Conservation (phyloP, 2,797 vertebrate species). For the Acrossocheilus fasciatus region DNA sequence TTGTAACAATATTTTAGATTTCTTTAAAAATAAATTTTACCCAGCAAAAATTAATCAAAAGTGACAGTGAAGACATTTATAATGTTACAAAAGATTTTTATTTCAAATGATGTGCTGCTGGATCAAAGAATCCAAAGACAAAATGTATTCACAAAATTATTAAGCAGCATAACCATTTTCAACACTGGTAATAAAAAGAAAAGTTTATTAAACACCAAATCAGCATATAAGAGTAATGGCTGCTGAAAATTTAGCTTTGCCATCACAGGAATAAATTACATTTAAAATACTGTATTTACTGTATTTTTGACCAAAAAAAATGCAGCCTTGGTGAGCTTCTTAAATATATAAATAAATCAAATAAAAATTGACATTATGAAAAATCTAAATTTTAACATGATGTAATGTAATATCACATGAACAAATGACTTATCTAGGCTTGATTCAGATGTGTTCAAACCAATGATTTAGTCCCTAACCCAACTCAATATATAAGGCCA, state of each 20-base stretch:
- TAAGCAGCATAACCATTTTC: background rate
- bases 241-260: background rate
- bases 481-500: background rate
- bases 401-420: background rate
- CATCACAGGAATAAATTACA: background rate
- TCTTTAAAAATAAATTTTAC: background rate
- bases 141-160: background rate
- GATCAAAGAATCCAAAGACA: background rate
- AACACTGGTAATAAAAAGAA: background rate
- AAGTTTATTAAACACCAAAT: background rate
- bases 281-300: background rate
- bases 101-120: background rate
- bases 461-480: background rate
- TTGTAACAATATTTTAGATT: background rate
- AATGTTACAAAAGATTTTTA: background rate
- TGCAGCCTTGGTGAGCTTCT: background rate
- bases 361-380: too few relatives aligned
- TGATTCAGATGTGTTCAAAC: background rate
- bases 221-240: background rate
- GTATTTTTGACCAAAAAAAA: conserved; percentile 6
- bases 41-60: background rate
- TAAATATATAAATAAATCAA: too few relatives aligned
- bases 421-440: background rate
- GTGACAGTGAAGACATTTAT: background rate
- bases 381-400: too few relatives aligned